A percentile compares a stretch with the other conserved stretches of the same genome.
phyloP scores from a whole-genome alignment of 2,797 vertebrate species.

The Sebastes alutus region DNA sequence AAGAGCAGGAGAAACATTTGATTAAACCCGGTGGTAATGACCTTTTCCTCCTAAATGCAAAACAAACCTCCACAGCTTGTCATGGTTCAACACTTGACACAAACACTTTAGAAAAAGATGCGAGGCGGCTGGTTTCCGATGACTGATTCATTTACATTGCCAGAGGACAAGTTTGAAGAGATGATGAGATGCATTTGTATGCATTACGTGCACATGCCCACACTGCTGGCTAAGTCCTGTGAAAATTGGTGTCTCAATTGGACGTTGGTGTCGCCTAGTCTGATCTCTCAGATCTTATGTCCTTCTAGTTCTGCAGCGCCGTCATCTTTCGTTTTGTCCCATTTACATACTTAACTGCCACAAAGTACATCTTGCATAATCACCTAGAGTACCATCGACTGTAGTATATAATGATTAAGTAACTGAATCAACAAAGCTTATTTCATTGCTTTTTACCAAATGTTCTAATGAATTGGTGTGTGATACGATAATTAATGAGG shows the following conservation, averaged over 20 bases:
- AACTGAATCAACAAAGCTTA: background rate
- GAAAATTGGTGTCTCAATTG: slow-evolving; percentile 34
- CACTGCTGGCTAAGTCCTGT: slow-evolving; percentile 12
- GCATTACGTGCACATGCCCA: slow-evolving; percentile 35
- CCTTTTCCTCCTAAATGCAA: slow-evolving; percentile 7
- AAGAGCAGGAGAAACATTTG: slow-evolving; percentile 27
- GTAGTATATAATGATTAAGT: background rate
- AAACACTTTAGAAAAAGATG: slow-evolving; percentile 9
- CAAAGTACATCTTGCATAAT: background rate
- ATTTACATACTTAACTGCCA: background rate
- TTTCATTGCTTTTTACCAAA: background rate
- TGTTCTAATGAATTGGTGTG: slow-evolving; percentile 35
- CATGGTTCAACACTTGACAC: slow-evolving; percentile 4
- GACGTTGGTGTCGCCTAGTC: slow-evolving; percentile 12
- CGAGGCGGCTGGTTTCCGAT: background rate
- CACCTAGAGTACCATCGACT: background rate
- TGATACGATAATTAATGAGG: background rate
- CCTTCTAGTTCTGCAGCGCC: slow-evolving; percentile 17
- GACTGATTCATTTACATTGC: slow-evolving; percentile 42
- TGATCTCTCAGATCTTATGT: slow-evolving; percentile 7
- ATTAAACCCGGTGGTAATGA: slow-evolving; percentile 19
- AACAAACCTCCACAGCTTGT: background rate
- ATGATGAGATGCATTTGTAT: slow-evolving; percentile 50
- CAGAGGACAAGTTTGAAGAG: slow-evolving; percentile 40
- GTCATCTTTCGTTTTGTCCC: slow-evolving; percentile 22